Percentiles rank a stretch among this genome's conserved stretches.
Conservation (phyloP, 2,797 vertebrate species). For the Microctenopoma steveboyesi region DNA sequence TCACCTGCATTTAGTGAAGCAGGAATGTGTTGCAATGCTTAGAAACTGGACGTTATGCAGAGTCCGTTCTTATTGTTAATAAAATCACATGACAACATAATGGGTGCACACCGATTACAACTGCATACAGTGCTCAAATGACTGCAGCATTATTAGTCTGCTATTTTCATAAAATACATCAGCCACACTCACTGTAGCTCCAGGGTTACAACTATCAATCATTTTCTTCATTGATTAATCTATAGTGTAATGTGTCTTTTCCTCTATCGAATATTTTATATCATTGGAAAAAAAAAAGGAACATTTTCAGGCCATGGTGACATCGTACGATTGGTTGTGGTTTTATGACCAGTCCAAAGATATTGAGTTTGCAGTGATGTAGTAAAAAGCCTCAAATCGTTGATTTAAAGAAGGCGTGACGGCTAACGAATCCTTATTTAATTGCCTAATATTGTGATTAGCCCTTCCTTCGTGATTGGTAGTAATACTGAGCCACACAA, state of each 20-base stretch:
- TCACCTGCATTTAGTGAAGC: too few species aligned
- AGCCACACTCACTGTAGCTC: not conserved
- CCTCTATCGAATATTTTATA: not conserved
- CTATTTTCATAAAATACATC: not conserved
- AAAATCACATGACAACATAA: too few species aligned
- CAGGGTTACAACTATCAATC: not conserved
- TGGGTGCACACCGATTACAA: too few species aligned
- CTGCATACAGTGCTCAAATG: too few species aligned
- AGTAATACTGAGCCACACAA: not conserved
- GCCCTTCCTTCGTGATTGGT: not conserved
- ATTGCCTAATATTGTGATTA: not conserved
- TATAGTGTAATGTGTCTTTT: not conserved
- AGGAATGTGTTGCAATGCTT: too few species aligned
- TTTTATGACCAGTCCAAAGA: not conserved
- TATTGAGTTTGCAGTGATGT: not conserved
- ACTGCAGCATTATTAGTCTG: too few species aligned
- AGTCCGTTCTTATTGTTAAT: too few species aligned
- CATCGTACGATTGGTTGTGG: not conserved
- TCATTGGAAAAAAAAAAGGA: not conserved
- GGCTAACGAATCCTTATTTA: not conserved
- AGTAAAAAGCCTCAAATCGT: not conserved
- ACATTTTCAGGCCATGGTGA: not conserved
- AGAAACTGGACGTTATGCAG: too few species aligned
- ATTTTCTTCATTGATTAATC: conserved; percentile 5
- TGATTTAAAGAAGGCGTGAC: not conserved